phyloP scores from a whole-genome alignment of 2,113 vertebrate genomes.

The Pseudorasbora parva region DNA sequence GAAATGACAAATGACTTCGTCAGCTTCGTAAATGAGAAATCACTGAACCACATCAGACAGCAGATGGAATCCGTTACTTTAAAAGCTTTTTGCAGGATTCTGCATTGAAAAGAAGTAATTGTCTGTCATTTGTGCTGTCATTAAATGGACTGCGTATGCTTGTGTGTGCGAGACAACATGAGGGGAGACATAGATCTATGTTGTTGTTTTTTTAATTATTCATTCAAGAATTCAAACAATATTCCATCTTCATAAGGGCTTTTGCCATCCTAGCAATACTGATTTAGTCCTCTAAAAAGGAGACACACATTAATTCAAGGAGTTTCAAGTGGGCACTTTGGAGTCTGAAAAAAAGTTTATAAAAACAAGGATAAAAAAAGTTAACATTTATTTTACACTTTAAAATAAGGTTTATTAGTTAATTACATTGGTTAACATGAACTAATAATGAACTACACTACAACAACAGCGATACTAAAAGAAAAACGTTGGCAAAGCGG shows the following conservation, averaged over 20 bases:
- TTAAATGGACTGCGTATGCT: conserved; percentile 17
- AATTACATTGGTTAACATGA: too few relatives aligned
- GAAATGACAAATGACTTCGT: conserved; percentile 54
- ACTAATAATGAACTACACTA: too few relatives aligned
- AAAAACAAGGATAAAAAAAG: neutral
- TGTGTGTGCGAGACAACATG: neutral
- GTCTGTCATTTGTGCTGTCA: conserved; percentile 45
- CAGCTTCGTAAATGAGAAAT: conserved; percentile 51
- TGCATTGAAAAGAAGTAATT: conserved; percentile 45
- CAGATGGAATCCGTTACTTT: conserved; percentile 54
- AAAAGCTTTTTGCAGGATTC: conserved; percentile 48
- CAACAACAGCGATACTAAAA: too few relatives aligned
- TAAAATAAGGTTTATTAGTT: too few relatives aligned
- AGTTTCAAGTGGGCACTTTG: neutral
- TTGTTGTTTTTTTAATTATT: neutral
- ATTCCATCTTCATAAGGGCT: neutral
- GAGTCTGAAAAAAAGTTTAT: too few relatives aligned
- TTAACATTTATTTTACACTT: neutral
- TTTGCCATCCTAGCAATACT: neutral
- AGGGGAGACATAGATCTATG: neutral
- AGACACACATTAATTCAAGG: conserved; percentile 13
- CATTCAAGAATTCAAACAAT: conserved; percentile 8
- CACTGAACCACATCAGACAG: conserved; percentile 46
- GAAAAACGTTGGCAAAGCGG: too few relatives aligned
- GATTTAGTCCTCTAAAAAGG: neutral